A percentile compares a stretch with the other conserved stretches of the same genome.
Evolutionary conservation across 2,113 vertebrate species (phyloP).

Genomic region (Amazona vittata): DNA sequence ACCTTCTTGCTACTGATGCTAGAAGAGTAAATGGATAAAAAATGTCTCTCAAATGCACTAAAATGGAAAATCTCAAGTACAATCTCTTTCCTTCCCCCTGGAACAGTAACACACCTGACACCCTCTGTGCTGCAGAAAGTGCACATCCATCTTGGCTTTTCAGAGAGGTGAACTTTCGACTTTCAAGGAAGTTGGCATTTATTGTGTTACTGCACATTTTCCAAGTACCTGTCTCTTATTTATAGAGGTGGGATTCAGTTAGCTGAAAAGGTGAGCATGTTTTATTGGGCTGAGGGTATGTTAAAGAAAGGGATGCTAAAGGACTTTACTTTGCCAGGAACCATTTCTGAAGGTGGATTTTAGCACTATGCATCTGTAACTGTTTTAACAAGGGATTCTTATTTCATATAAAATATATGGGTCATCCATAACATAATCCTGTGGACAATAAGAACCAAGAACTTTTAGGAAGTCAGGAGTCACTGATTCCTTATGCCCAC

Average conservation of each 20-base stretch:
- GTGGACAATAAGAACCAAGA: not conserved
- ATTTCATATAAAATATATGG: not conserved
- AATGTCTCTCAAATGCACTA: not conserved
- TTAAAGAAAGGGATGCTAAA: not conserved
- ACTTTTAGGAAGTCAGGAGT: not conserved
- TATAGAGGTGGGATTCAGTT: constrained; percentile 17
- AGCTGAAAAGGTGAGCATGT: not conserved
- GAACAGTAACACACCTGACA: constrained; percentile 2
- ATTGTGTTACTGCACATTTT: constrained; percentile 7
- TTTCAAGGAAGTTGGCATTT: constrained; percentile 13
- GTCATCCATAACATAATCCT: not conserved
- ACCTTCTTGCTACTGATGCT: constrained; percentile 16
- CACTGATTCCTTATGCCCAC: not conserved
- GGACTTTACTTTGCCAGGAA: not conserved
- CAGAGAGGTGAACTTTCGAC: constrained; percentile 36
- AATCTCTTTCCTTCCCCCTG: not conserved
- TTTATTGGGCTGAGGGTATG: not conserved
- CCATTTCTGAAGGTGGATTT: not conserved
- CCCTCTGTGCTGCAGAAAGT: not conserved
- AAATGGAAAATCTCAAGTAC: constrained; percentile 24
- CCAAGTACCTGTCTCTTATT: not conserved
- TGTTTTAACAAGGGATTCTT: not conserved
- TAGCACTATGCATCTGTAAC: not conserved
- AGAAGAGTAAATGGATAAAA: constrained; percentile 38
- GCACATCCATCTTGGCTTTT: not conserved